phyloP scores from a whole-genome alignment of 2,113 vertebrate genomes.

The Eptatretus burgeri region DNA sequence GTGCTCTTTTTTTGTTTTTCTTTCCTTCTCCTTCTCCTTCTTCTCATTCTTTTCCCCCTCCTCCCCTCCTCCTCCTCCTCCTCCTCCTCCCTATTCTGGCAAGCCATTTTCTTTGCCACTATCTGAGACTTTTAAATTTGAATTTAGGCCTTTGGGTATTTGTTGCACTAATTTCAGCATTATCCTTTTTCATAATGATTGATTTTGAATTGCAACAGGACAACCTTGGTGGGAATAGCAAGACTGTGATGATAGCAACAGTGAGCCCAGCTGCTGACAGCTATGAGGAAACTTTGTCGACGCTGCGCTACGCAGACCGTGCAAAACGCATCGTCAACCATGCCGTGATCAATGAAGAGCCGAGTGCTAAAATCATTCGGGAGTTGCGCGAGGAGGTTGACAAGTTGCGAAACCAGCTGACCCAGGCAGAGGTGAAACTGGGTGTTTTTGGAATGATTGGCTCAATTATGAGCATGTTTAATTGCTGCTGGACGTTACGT shows the following conservation, averaged over 20 bases:
- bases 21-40: no score
- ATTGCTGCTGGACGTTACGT: no score
- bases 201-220: conserved; percentile 23
- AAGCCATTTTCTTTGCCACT: no score
- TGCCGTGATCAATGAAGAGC: conserved; percentile 79
- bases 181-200: no score
- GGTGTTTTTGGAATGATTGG: neutral
- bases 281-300: conserved; percentile 89
- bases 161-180: no score
- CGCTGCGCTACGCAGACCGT: conserved; percentile 64
- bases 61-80: no score
- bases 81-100: no score
- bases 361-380: conserved; percentile 76
- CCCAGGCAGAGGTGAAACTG: conserved; percentile 49
- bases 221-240: conserved; percentile 88
- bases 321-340: conserved; percentile 93
- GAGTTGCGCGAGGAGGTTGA: conserved; percentile 85
- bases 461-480: no score
- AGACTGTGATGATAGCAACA: conserved; percentile 93
- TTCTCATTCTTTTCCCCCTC: no score
- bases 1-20: no score
- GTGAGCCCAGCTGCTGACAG: conserved; percentile 88
- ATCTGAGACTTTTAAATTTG: no score
- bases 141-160: no score
- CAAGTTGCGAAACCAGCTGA: conserved; percentile 67